Conservation (phyloP, 2,113 vertebrate species). For the Tricholaema leucomelas region DNA sequence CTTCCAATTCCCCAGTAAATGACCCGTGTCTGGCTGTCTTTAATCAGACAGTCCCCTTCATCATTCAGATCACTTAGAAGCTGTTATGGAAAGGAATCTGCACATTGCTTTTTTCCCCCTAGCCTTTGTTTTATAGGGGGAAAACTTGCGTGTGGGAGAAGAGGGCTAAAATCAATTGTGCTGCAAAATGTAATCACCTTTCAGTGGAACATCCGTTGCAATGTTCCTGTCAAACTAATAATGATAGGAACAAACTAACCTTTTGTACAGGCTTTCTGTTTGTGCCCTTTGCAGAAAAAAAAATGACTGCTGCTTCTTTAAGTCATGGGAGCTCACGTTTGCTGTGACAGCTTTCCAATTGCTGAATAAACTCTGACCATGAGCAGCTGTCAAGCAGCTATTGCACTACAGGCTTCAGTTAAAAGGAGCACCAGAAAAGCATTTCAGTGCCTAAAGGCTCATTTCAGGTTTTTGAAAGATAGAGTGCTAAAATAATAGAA, state of each 20-base stretch:
- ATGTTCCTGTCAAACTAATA: neutral
- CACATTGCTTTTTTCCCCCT: neutral
- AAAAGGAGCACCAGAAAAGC: neutral
- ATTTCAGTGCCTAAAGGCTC: neutral
- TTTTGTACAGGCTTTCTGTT: neutral
- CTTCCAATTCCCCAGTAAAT: neutral
- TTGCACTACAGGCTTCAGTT: slow-evolving; percentile 12
- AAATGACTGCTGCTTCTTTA: slow-evolving; percentile 39
- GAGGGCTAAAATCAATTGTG: neutral
- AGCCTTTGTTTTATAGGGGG: neutral
- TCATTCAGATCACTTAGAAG: neutral
- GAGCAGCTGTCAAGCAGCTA: slow-evolving; percentile 63
- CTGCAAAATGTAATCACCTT: slow-evolving; percentile 5
- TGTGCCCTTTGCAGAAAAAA: neutral
- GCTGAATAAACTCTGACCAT: slow-evolving; percentile 64
- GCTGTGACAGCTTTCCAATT: slow-evolving; percentile 59
- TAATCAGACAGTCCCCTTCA: neutral
- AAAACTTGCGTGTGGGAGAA: neutral
- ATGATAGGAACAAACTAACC: neutral
- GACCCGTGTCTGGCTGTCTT: neutral
- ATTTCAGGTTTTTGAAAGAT: neutral
- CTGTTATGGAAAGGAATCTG: neutral
- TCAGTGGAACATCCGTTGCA: neutral
- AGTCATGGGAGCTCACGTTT: slow-evolving; percentile 51
- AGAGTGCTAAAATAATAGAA: neutral